These are phyloP conservation scores for Himalopsyche anomala DNA, from an alignment of 2,888 invertebrate species.

Conservation along the genomic window DNA sequence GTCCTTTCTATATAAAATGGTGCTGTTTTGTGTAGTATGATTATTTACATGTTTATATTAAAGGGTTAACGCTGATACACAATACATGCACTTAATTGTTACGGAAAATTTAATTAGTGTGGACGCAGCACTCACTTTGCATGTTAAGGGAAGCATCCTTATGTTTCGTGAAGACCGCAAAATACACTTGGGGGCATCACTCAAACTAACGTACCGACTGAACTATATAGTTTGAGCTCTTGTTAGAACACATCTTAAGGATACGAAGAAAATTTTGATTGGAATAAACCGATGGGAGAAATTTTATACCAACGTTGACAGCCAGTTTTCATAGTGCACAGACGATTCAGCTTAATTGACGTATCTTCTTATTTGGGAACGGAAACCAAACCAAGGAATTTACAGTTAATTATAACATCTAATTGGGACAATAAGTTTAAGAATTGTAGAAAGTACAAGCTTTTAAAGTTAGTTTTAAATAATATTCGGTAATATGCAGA, in stretches of 20 bases:
- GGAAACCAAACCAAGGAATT: too few species aligned
- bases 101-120: constrained; percentile 3
- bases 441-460: too few species aligned
- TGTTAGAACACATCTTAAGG: not conserved
- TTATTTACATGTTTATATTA: not conserved
- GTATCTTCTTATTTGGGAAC: too few species aligned
- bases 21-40: not conserved
- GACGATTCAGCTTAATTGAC: too few species aligned
- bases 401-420: too few species aligned
- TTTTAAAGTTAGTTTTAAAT: too few species aligned
- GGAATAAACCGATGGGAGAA: too few species aligned
- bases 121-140: constrained; percentile 19
- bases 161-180: not conserved
- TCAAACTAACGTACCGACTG: not conserved
- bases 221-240: not conserved
- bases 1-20: not conserved
- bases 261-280: too few species aligned
- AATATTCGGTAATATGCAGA: too few species aligned
- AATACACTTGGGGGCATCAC: constrained; percentile 22
- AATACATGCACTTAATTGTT: constrained; percentile 7
- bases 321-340: too few species aligned
- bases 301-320: too few species aligned
- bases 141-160: not conserved
- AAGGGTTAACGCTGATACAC: not conserved
- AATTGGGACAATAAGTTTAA: too few species aligned